Evolutionary conservation across 2,797 vertebrate species (phyloP).

Genomic region (Lepus oiostolus): DNA sequence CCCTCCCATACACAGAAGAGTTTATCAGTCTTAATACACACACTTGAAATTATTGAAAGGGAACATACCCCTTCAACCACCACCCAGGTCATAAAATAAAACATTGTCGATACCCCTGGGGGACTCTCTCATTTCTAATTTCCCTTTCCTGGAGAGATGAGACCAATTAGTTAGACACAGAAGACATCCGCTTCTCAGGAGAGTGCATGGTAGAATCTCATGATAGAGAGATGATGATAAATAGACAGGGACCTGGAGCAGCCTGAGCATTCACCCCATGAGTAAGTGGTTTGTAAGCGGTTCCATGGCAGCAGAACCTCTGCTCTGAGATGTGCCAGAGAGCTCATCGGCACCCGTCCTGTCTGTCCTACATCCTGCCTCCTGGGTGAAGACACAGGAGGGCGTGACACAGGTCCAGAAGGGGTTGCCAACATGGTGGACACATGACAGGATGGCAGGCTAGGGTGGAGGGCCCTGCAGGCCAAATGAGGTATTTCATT

Average conservation of each 20-base stretch:
- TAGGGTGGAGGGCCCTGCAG: background rate
- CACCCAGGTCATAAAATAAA: background rate
- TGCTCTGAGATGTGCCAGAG: background rate
- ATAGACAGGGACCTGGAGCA: background rate
- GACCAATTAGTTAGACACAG: background rate
- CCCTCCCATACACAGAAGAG: background rate
- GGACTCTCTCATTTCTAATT: background rate
- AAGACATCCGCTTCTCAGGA: constrained; percentile 26
- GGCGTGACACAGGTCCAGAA: background rate
- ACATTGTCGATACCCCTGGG: background rate
- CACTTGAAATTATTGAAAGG: constrained; percentile 6
- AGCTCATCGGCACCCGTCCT: background rate
- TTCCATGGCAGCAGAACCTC: background rate
- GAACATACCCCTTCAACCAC: background rate
- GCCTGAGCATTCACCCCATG: background rate
- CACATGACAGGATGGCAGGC: constrained; percentile 10
- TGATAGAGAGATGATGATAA: background rate
- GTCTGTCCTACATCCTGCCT: background rate
- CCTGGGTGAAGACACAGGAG: background rate
- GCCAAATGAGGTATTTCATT: constrained; percentile 1
- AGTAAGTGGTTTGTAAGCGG: background rate
- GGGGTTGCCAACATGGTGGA: background rate
- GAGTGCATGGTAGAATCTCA: background rate
- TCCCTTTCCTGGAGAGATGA: constrained; percentile 53
- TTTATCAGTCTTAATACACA: background rate